Base-by-base conservation (phyloP, 1,140 invertebrate genomes). In the Micrasema longulum region DNA sequence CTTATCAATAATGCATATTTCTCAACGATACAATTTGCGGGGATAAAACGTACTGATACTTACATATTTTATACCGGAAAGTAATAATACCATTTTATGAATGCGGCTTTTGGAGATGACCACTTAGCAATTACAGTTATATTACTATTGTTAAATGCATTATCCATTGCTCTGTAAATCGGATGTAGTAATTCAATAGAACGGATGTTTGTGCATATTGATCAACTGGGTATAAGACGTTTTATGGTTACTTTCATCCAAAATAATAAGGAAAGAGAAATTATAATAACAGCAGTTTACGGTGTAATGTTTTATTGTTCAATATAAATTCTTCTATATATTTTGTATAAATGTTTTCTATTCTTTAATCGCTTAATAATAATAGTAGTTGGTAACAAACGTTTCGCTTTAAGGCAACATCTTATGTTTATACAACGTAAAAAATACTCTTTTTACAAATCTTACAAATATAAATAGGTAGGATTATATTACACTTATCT, bases 371-470 rank as follows among this genome's bases (percentile, higher is more conserved):
- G 70, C 70, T 73, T 76, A 73, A 70, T 55, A 66, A 64, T 76
- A 76, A 76, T 76, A 76, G 74, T 76, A 76, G 71, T 73, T 73
- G 74, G 74, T 76, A 76, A 76, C 74, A 71, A 76, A 73, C 74
- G 74, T 76, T 76, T 76, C 74, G 72, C 74, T 72, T 76, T 60
- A 76, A 76, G 74, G 74, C 74, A 69, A 67, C 63, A 76, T 71
- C 74, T 76, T 76, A 76, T 70, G 57, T 73, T 73, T 73, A 75
- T 69, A 73, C 67, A 73, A 73, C 48, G 70, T 73, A 73, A 63
- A 76, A 71, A 76, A 47, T 52, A 71, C 69, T 70, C 48, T 76
- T 71, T 73, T 50, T 76, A 76, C 66, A 75, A 72, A 76, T 72
- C 74, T 75, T 75, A 75, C 74, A 75, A 50, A 20, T 76, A 73